phyloP scores from a whole-genome alignment of 2,888 invertebrate genomes.

The Rhagonycha fulva region DNA sequence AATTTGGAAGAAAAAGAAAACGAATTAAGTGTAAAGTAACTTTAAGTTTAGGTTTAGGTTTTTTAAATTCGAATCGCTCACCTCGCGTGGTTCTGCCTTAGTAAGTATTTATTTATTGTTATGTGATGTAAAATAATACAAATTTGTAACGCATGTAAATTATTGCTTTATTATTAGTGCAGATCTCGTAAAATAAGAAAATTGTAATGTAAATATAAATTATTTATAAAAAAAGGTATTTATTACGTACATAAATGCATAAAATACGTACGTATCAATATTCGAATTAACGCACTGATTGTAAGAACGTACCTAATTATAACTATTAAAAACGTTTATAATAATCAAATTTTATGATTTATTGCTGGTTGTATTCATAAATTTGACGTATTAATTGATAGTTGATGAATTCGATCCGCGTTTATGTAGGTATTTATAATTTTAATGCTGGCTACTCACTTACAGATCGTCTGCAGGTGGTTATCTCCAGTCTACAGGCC shows the following conservation, averaged over 20 bases:
- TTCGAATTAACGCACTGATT: neutral
- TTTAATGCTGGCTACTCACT: neutral
- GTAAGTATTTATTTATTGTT: neutral
- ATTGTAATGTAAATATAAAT: neutral
- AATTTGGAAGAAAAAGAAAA: neutral
- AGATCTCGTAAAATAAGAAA: neutral
- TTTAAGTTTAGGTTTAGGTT: too few relatives aligned
- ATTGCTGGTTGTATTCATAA: neutral
- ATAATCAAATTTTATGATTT: neutral
- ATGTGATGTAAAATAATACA: neutral
- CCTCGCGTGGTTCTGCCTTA: neutral
- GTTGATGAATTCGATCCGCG: neutral
- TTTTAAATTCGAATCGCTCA: neutral
- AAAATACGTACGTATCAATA: neutral
- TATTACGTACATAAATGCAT: neutral
- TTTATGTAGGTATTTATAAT: neutral
- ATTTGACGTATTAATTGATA: neutral
- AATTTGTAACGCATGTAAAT: neutral
- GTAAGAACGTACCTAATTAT: neutral
- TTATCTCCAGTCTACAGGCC: neutral
- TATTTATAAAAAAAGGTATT: neutral
- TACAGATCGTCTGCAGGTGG: neutral
- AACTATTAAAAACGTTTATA: neutral
- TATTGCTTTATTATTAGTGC: neutral
- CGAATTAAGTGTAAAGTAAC: neutral